Conservation (phyloP, 2,113 vertebrate genomes). For the Hymenochirus boettgeri region DNA sequence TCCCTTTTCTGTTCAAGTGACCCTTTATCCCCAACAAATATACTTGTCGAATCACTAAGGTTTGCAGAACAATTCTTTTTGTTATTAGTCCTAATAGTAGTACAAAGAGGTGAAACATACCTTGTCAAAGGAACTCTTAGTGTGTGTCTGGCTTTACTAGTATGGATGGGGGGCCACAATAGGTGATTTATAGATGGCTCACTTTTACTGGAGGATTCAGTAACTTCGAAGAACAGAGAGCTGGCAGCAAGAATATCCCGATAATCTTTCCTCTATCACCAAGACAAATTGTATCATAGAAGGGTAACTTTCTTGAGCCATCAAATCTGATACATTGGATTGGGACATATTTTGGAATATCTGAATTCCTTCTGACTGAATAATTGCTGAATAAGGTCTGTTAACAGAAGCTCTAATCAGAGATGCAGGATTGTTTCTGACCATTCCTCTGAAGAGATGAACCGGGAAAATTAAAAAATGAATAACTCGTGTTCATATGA, state of each 20-base stretch:
- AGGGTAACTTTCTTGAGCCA: slow-evolving; percentile 55
- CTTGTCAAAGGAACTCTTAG: slow-evolving; percentile 78
- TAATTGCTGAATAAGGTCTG: slow-evolving; percentile 44
- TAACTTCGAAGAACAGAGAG: slow-evolving; percentile 64
- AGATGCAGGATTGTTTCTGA: slow-evolving; percentile 55
- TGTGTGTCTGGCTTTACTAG: slow-evolving; percentile 83
- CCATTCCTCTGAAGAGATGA: slow-evolving; percentile 61
- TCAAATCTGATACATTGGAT: slow-evolving; percentile 47
- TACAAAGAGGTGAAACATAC: slow-evolving; percentile 57
- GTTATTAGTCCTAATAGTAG: too few relatives aligned
- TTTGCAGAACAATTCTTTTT: too few relatives aligned
- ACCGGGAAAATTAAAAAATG: too few relatives aligned
- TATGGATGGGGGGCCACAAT: slow-evolving; percentile 77
- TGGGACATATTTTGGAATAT: slow-evolving; percentile 56
- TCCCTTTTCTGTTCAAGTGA: too few relatives aligned
- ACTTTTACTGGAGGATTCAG: slow-evolving; percentile 56
- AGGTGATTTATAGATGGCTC: slow-evolving; percentile 61
- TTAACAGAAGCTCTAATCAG: slow-evolving; percentile 54
- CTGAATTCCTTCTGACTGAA: slow-evolving; percentile 56
- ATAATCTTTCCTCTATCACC: slow-evolving; percentile 46
- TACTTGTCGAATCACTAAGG: too few relatives aligned
- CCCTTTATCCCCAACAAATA: too few relatives aligned
- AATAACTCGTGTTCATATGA: too few relatives aligned
- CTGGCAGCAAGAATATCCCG: slow-evolving; percentile 55
- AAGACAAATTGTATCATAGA: slow-evolving; percentile 44